Base-by-base conservation (phyloP, 2,797 vertebrate species). In the Silurus aristotelis region DNA sequence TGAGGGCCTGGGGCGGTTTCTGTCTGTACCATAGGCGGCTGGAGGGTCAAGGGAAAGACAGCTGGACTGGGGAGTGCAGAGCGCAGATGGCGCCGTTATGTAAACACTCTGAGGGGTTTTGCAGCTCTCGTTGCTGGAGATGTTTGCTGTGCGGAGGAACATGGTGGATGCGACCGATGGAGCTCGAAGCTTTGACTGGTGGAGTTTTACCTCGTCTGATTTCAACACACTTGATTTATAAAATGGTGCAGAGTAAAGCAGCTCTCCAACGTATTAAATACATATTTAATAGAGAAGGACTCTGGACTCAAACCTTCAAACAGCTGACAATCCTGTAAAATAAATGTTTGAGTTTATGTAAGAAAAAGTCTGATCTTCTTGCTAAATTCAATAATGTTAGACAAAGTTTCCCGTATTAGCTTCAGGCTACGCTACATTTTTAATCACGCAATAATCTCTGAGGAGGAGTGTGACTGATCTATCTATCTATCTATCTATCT, bases 41-140 rank as follows among this genome's bases (percentile, higher is more conserved):
- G 76, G 68, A 79, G 76, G 91, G 88, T 92, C 90, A 86, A 86
- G 81, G 68, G 86, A 60, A 83, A 87, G 88, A 89, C 88, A 89
- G 87, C 89, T 90, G 89, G 80, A 85, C 68, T 19, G 48, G 52
- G 72, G 46, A 58, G 80, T 83, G 87, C 88, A 84, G 52, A 68
- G 84, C 83, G 63, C 90, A 90, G 90, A 92, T 90, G 89, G 86
- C 85, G 87, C 79, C 71, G 80, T 87, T 89, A 89, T 87, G 86
- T 89, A 90, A 89, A 90, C 87, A 80, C 56, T 78, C 19, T 4
- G 81, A 68, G 14, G 38, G 6, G n/a, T 67, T 55, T 12, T 19
- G 7, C 43, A 52, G 61, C 61, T 66, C 43, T 31, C n/a, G 6
- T 1, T 81, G 63, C 14, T 8, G 76, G 14, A 8, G 2, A 4